Evolutionary conservation across 1,140 invertebrate genomes (phyloP).

Genomic region (Hypsibius dujardini): DNA sequence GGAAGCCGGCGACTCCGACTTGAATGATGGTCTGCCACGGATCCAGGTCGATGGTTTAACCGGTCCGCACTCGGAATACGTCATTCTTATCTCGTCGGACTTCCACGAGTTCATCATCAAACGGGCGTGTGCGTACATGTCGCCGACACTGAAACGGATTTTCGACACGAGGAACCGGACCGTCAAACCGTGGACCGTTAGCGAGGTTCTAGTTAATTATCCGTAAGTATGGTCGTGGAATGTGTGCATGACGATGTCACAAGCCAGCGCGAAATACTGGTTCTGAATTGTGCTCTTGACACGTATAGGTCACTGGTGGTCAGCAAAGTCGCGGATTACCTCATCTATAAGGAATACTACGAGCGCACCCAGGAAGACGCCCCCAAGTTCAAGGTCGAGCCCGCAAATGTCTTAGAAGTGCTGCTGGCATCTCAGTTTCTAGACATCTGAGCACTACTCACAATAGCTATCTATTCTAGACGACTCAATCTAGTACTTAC

Average conservation of each 20-base stretch:
- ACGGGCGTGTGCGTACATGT: neutral
- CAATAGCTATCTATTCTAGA: no score
- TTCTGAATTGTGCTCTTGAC: neutral
- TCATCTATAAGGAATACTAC: conserved; percentile 13
- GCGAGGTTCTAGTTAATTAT: conserved; percentile 12
- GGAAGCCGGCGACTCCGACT: no score
- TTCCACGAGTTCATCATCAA: conserved; percentile 13
- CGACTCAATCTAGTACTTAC: no score
- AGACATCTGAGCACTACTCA: neutral
- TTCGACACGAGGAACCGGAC: neutral
- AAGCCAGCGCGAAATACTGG: neutral
- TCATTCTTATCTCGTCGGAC: conserved; percentile 2
- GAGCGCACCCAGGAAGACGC: neutral
- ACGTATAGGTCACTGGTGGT: conserved; percentile 7
- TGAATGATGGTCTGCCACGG: no score
- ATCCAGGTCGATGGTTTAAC: neutral
- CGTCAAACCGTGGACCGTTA: neutral
- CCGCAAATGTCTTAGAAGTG: conserved; percentile 3
- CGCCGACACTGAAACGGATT: neutral
- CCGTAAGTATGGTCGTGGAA: neutral
- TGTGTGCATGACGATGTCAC: neutral
- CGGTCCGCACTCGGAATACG: neutral
- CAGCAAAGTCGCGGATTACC: conserved; percentile 7
- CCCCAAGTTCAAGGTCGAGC: neutral
- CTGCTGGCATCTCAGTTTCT: conserved; percentile 14